These are phyloP conservation scores for Heliothis subflexa DNA, from an alignment of 1,140 invertebrate species.

Conservation along the genomic window DNA sequence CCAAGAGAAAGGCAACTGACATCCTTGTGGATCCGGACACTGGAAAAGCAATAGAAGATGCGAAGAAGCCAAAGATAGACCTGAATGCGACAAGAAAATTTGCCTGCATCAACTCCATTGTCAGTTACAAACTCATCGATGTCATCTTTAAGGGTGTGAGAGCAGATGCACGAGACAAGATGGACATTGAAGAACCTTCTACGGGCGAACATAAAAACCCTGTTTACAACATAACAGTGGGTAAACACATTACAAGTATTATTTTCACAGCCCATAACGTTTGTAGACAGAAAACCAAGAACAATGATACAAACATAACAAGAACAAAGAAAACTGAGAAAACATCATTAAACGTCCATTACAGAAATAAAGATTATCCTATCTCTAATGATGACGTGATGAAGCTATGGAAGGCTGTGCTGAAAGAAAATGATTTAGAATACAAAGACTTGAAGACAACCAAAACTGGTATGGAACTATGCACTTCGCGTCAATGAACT, in stretches of 20 bases:
- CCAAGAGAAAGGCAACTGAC: not conserved
- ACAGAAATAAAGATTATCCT: not conserved
- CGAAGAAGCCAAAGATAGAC: no score
- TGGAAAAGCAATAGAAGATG: no score
- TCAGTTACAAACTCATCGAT: no score
- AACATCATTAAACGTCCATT: not conserved
- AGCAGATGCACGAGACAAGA: not conserved
- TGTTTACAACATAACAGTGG: not conserved
- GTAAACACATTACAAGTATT: not conserved
- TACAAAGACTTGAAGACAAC: not conserved
- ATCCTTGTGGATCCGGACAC: not conserved
- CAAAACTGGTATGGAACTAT: constrained; percentile 48
- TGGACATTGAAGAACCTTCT: not conserved
- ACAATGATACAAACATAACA: not conserved
- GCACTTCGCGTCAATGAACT: constrained; percentile 43
- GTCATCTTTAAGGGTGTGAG: no score
- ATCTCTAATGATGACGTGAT: not conserved
- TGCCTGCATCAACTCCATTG: no score
- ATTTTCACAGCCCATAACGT: not conserved
- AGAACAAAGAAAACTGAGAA: not conserved
- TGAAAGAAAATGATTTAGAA: not conserved
- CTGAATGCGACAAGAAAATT: not conserved
- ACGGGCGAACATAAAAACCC: not conserved
- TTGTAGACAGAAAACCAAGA: not conserved
- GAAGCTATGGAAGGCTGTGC: not conserved